A percentile compares a stretch with the other conserved stretches of the same genome.
phyloP scores from a whole-genome alignment of 2,797 vertebrate genomes.

The Leuciscus waleckii region DNA sequence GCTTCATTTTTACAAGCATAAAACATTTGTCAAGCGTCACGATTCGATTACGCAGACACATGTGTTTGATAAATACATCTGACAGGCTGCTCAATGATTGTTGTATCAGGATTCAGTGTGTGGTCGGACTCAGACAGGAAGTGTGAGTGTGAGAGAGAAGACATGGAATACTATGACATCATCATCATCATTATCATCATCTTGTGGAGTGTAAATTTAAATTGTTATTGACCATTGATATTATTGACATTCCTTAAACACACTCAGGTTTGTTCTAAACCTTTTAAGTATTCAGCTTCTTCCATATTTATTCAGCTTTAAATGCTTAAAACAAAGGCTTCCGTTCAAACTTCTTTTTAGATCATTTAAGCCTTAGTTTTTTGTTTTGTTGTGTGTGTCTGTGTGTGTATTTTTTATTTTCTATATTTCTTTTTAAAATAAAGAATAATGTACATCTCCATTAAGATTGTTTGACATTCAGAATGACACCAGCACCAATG shows the following conservation, averaged over 20 bases:
- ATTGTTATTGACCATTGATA: neutral
- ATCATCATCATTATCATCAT: neutral
- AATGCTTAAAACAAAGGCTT: neutral
- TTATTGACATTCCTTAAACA: neutral
- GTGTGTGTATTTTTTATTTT: neutral
- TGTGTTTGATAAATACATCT: conserved; percentile 43
- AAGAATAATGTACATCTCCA: neutral
- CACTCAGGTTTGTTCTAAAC: neutral
- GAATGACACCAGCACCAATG: neutral
- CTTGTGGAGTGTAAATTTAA: neutral
- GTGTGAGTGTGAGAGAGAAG: conserved; percentile 2
- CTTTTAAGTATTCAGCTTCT: neutral
- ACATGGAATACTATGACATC: conserved; percentile 13
- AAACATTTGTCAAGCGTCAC: conserved; percentile 38
- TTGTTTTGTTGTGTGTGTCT: neutral
- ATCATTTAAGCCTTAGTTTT: neutral
- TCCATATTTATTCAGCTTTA: neutral
- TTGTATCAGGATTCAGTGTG: conserved; percentile 27
- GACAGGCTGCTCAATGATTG: conserved; percentile 32
- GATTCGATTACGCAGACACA: conserved; percentile 40
- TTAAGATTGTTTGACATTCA: neutral
- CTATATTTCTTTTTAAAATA: neutral
- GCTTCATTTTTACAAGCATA: conserved; percentile 20
- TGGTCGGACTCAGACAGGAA: conserved; percentile 6
- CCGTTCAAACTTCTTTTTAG: neutral